Evolutionary conservation across 2,113 vertebrate genomes (phyloP).

Genomic region (Hippoglossus stenolepis): DNA sequence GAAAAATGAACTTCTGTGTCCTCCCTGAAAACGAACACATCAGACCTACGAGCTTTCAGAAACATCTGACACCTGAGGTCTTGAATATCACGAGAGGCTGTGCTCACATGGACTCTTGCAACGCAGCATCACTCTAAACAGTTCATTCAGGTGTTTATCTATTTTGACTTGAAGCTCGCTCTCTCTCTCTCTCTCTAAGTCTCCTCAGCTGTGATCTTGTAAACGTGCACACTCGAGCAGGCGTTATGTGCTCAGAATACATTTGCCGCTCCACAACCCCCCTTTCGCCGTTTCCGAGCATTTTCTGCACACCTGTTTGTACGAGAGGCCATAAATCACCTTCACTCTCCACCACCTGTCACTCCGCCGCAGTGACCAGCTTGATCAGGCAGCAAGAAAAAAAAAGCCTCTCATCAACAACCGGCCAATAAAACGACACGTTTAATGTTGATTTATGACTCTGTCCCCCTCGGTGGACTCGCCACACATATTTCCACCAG

Average conservation of each 20-base stretch:
- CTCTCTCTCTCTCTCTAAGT: too few relatives aligned
- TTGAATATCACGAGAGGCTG: too few relatives aligned
- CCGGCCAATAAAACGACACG: constrained; percentile 56
- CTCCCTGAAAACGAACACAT: not conserved
- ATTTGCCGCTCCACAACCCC: constrained; percentile 35
- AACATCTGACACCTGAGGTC: too few relatives aligned
- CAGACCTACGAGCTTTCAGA: not conserved
- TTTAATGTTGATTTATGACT: constrained; percentile 72
- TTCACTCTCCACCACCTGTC: constrained; percentile 64
- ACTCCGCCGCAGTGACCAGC: constrained; percentile 54
- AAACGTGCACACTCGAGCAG: constrained; percentile 10
- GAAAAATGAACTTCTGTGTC: too few relatives aligned
- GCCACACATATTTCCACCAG: constrained; percentile 39
- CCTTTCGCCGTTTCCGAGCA: not conserved
- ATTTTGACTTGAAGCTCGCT: too few relatives aligned
- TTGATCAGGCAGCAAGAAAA: constrained; percentile 47
- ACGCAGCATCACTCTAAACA: too few relatives aligned
- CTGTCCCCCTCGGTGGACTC: constrained; percentile 36
- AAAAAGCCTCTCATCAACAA: constrained; percentile 52
- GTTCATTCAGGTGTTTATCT: too few relatives aligned
- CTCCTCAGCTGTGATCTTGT: not conserved
- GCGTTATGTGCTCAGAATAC: constrained; percentile 3
- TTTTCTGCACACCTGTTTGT: constrained; percentile 69
- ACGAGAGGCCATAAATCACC: constrained; percentile 70
- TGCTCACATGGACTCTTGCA: too few relatives aligned